Conservation (phyloP, 1,140 invertebrate genomes). For the Oreohelix idahoensis region DNA sequence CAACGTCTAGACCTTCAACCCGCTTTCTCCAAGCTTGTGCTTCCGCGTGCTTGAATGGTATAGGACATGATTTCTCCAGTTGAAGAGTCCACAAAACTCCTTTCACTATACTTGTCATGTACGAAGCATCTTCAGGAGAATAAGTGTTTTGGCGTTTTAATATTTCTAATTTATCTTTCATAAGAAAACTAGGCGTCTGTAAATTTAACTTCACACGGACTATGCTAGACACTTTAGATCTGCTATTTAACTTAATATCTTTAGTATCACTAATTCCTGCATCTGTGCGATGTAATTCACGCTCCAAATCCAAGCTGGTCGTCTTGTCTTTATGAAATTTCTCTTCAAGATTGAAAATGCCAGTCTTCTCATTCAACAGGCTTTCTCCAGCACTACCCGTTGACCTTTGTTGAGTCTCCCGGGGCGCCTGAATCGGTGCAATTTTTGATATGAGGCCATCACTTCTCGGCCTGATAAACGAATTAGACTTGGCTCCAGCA, state of each 20-base stretch:
- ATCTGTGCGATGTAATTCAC: neutral
- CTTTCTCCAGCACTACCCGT: neutral
- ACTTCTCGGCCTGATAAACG: neutral
- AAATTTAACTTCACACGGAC: neutral
- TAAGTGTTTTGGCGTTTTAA: neutral
- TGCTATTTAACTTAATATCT: neutral
- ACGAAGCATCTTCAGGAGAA: conserved; percentile 4
- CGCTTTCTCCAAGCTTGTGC: conserved; percentile 81
- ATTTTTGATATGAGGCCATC: neutral
- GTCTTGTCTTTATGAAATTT: neutral
- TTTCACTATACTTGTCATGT: conserved; percentile 56
- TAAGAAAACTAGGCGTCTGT: neutral
- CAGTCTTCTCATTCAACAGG: neutral
- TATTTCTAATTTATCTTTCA: neutral
- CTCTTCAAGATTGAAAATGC: neutral
- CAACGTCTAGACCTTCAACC: conserved; percentile 77
- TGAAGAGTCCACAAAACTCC: conserved; percentile 83
- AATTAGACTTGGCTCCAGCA: neutral
- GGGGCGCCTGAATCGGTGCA: neutral
- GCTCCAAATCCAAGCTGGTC: neutral
- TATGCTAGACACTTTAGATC: neutral
- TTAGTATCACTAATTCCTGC: neutral
- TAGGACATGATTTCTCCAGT: conserved; percentile 81
- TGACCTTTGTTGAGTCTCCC: neutral
- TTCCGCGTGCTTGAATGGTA: conserved; percentile 79